Base-by-base conservation (phyloP, 2,888 invertebrate species). In the Acronicta alni region DNA sequence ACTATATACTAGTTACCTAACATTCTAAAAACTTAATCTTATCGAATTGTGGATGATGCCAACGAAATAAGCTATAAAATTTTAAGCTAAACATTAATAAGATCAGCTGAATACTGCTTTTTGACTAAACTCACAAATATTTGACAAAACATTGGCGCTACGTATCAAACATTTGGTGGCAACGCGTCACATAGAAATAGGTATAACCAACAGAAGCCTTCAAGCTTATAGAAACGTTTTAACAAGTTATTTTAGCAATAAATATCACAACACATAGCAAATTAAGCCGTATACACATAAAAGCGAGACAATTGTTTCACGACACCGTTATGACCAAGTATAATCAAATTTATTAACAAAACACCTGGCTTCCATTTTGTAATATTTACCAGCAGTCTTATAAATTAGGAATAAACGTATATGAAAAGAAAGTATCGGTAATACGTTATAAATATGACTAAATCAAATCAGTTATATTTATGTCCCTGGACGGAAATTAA, bases 261-360 rank as follows among this genome's bases (percentile, higher is more conserved):
- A 86, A 87, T 91, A 91, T 92, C 91, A 92, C 92, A 92, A 90
- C 86, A 90, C 83, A 80, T 85, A 88, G 88, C 87, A 85, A 89
- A 89, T 76, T 66, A 91, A 91, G 89, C 90, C 88, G 90, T 89
- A 88, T 87, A 90, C 89, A 80, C 62, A 67, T 59, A 65, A 26
- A 67, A 72, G 77, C 77, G 69, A 67, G 77, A 75, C 56, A 15
- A 16, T 59, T 67, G 46, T 45, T 48, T 9, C 56, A 67, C 67
- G 47, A 52, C 64, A 60, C 63, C 12, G 8, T 18, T 23, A 16
- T 16, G 43, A 55, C 63, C 46, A 18, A 59, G 45, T 23, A 39
- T 15, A 41, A 16, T 35, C 23, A 20, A 4, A 5, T 20, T 20
- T 20, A 20, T 20, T 5, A 20, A 20, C n/a, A n/a, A n/a, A n/a